Evolutionary conservation across 2,113 vertebrate genomes (phyloP).

Genomic region (Atherinomorus stipes): DNA sequence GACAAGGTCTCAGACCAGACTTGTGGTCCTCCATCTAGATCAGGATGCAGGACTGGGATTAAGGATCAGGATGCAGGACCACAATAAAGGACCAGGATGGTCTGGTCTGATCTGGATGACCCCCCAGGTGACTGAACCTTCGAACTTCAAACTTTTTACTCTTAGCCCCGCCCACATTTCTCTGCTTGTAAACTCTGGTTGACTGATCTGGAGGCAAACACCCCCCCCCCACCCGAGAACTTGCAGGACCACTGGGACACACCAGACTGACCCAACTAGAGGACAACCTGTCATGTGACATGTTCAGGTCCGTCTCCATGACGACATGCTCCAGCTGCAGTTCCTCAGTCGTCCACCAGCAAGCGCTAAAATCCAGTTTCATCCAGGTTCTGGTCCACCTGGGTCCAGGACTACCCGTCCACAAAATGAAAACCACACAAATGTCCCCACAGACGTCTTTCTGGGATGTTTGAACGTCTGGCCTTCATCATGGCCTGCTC

Average conservation of each 20-base stretch:
- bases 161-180: not conserved
- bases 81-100: too few relatives aligned
- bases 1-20: not conserved
- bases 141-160: not conserved
- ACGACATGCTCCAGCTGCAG: too few relatives aligned
- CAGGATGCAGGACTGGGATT: not conserved
- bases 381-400: not conserved
- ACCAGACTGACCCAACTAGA: too few relatives aligned
- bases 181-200: not conserved
- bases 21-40: not conserved
- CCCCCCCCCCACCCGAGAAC: too few relatives aligned
- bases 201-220: not conserved
- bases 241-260: too few relatives aligned
- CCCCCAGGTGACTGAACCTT: too few relatives aligned
- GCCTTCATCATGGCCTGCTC: constrained; percentile 9
- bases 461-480: not conserved
- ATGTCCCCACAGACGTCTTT: too few relatives aligned
- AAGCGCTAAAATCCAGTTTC: not conserved
- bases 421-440: not conserved
- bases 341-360: too few relatives aligned
- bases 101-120: too few relatives aligned
- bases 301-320: too few relatives aligned
- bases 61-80: too few relatives aligned
- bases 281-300: too few relatives aligned
- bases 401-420: not conserved